A percentile compares a stretch with the other conserved stretches of the same genome.
Evolutionary conservation across 2,888 invertebrate species (phyloP).

Genomic region (Gymnosoma rotundatum): DNA sequence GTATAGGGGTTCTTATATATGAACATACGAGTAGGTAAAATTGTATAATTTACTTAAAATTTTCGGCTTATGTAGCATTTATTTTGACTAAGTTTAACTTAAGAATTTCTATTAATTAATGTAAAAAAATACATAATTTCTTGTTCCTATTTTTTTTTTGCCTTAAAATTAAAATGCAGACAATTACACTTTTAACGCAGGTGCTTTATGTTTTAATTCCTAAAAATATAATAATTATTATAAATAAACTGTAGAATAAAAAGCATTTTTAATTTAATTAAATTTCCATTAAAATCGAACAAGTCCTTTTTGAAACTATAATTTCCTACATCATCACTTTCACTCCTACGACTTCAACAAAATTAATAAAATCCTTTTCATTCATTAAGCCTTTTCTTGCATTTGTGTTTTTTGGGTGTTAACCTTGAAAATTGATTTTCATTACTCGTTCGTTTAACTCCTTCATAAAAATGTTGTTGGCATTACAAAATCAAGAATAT

Average conservation of each 20-base stretch:
- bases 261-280: constrained; percentile 67
- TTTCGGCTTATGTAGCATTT: no score
- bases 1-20: no score
- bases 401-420: constrained; percentile 61
- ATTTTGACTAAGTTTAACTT: no score
- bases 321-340: constrained; percentile 76
- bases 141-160: no score
- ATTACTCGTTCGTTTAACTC: constrained; percentile 20
- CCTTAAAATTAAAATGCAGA: no score
- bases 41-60: no score
- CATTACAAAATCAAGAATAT: constrained; percentile 9
- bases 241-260: neutral
- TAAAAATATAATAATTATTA: constrained; percentile 9
- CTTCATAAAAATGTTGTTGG: neutral
- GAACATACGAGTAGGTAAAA: no score
- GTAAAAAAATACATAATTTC: no score
- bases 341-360: constrained; percentile 73
- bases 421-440: constrained; percentile 68
- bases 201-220: constrained; percentile 30
- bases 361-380: constrained; percentile 31
- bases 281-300: constrained; percentile 60
- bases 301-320: constrained; percentile 69
- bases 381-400: constrained; percentile 60
- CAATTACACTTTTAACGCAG: constrained; percentile 17
- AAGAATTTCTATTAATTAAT: no score